Percentiles rank a stretch among this genome's conserved stretches.
Evolutionary conservation across 2,888 invertebrate species (phyloP).

Genomic region (Ischnura elegans): DNA sequence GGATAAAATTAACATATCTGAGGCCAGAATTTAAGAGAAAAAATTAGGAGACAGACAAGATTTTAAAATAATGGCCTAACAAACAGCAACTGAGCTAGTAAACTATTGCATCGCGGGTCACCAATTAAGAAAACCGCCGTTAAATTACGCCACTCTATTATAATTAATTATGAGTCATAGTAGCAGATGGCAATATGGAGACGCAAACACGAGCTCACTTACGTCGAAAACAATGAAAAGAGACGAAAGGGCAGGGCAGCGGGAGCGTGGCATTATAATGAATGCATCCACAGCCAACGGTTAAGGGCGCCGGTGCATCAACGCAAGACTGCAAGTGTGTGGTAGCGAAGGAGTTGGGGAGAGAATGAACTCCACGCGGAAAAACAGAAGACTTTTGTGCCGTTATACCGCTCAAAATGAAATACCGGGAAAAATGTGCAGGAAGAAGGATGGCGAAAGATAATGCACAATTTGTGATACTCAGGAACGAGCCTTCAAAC

Average conservation of each 20-base stretch:
- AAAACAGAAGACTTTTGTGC: neutral
- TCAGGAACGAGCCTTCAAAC: no score
- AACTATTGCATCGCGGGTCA: neutral
- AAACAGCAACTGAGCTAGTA: neutral
- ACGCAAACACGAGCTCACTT: neutral
- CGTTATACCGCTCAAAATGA: neutral
- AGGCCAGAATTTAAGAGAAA: no score
- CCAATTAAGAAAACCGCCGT: neutral
- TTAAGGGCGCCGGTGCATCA: neutral
- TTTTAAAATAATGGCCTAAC: neutral
- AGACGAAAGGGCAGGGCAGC: neutral
- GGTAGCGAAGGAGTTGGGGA: neutral
- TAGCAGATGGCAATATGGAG: neutral
- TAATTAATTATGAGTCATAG: neutral
- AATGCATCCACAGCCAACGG: neutral
- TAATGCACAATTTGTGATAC: neutral
- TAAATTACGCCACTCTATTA: neutral
- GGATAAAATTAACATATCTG: neutral
- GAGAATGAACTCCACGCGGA: constrained; percentile 15
- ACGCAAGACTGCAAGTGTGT: neutral
- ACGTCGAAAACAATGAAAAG: neutral
- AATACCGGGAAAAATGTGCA: neutral
- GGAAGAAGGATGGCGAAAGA: neutral
- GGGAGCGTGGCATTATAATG: neutral
- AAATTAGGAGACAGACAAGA: no score